Base-by-base conservation (phyloP, 2,888 invertebrate genomes). In the Volucella inflata region DNA sequence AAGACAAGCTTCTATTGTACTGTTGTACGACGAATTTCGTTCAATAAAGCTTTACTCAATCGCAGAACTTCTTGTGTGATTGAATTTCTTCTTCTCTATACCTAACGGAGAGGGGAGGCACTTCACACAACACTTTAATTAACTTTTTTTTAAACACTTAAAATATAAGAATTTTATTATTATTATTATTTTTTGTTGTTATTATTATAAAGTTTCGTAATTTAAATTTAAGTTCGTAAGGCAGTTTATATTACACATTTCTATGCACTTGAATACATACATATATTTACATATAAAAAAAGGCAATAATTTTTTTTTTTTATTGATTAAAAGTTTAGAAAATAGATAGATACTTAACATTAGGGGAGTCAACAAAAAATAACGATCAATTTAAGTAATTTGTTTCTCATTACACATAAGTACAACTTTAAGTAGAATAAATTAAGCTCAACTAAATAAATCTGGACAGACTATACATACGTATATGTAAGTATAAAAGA, bases 211-310 rank as follows among this genome's bases (percentile, higher is more conserved):
- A 10, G 12, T 75, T 72, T 53, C 53, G 51, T 0, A 8, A 48
- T 77, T 30, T 64, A 17, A 62, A 46, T 62, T 82, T 72, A 62
- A 64, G 67, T 78, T 71, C 12, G 30, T 84, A 84, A 79, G 79
- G 84, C 84, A 84, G 75, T 80, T 75, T 79, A 72, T 68, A 83
- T 78, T 68, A 83, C 50, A 78, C 44, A 78, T 50, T 67, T 30
- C 9, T 17, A 57, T 68, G 59, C n/a, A 64, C n/a, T 53, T 40
- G 55, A 48, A 59, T 53, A 44, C 55, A 70, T 60, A 38, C n/a
- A 59, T 65, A 83, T 48, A 42, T 76, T 70, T 65, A 59, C 38
- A 60, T 78, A 70, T 74, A 55, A 50, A 70, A 79, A 65, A 59
- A 70, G n/a, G n/a, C n/a, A 46, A 67, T 60, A 67, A 46, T 42